Evolutionary conservation across 2,113 vertebrate genomes (phyloP).

Genomic region (Scytalopus superciliaris): DNA sequence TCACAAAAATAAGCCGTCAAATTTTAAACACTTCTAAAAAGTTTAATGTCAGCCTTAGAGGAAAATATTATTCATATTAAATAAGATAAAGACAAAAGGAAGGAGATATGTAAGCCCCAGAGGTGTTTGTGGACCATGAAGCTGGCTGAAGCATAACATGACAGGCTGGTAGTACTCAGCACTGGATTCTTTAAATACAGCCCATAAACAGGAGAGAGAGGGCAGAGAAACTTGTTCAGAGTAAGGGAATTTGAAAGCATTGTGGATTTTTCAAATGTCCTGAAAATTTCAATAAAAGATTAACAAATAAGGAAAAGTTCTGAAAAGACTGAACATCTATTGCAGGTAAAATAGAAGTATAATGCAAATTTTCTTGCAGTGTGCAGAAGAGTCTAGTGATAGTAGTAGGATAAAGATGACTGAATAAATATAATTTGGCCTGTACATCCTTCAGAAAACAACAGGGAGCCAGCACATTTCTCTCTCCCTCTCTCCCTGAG

Average conservation of each 20-base stretch:
- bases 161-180: not conserved
- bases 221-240: not conserved
- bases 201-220: not conserved
- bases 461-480: not conserved
- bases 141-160: not conserved
- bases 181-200: not conserved
- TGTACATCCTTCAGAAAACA: not conserved
- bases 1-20: not conserved
- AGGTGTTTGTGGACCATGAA: not conserved
- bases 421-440: not conserved
- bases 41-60: not conserved
- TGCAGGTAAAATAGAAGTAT: not conserved
- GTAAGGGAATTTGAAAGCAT: not conserved
- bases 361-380: not conserved
- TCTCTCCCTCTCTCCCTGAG: not conserved
- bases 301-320: not conserved
- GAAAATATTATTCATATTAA: not conserved
- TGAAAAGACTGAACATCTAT: not conserved
- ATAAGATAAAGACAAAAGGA: not conserved
- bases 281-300: not conserved
- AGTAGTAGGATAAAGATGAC: not conserved
- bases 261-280: not conserved
- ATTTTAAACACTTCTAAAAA: not conserved
- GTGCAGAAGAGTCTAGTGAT: not conserved
- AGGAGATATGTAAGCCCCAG: not conserved